Percentiles rank a stretch among this genome's conserved stretches.
These are phyloP conservation scores for Drepanosiphum platanoidis DNA, from an alignment of 2,888 invertebrate species.

Conservation along the genomic window DNA sequence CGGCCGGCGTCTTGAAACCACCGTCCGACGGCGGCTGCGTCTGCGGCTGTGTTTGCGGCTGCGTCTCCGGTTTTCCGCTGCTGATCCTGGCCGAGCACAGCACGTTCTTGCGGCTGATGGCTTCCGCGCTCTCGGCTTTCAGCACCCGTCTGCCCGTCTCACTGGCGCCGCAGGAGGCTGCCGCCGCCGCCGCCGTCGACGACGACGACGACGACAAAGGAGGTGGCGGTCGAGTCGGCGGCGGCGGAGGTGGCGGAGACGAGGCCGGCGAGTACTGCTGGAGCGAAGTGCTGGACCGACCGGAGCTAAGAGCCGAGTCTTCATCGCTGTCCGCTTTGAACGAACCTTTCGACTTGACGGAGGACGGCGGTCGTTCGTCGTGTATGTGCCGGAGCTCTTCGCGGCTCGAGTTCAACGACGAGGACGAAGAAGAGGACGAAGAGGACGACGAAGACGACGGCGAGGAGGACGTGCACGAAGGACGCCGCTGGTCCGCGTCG, in stretches of 20 bases:
- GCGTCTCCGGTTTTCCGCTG: constrained; percentile 60
- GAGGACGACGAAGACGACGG: constrained; percentile 43
- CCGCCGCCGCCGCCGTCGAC: constrained; percentile 66
- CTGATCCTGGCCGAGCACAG: constrained; percentile 73
- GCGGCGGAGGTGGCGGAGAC: constrained; percentile 70
- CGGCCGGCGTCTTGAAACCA: constrained; percentile 70
- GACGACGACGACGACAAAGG: constrained; percentile 63
- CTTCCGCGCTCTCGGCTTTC: constrained; percentile 83
- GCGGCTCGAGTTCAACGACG: constrained; percentile 65
- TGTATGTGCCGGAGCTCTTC: constrained; percentile 65
- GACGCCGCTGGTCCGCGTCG: constrained; percentile 2
- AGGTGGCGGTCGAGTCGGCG: constrained; percentile 63
- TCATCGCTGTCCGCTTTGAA: constrained; percentile 79
- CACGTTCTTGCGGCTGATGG: constrained; percentile 86
- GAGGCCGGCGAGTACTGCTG: constrained; percentile 80
- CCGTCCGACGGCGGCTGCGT: constrained; percentile 69
- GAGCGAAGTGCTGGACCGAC: constrained; percentile 81
- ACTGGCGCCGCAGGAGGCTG: constrained; percentile 75
- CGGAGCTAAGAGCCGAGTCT: constrained; percentile 88
- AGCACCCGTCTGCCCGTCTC: constrained; percentile 76
- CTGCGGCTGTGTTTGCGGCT: too few species aligned
- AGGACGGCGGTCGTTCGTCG: constrained; percentile 51
- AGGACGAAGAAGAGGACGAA: constrained; percentile 64
- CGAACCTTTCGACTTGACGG: constrained; percentile 48
- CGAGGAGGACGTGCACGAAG: constrained; percentile 1